phyloP scores from a whole-genome alignment of 2,113 vertebrate genomes.

The Dasyurus viverrinus region DNA sequence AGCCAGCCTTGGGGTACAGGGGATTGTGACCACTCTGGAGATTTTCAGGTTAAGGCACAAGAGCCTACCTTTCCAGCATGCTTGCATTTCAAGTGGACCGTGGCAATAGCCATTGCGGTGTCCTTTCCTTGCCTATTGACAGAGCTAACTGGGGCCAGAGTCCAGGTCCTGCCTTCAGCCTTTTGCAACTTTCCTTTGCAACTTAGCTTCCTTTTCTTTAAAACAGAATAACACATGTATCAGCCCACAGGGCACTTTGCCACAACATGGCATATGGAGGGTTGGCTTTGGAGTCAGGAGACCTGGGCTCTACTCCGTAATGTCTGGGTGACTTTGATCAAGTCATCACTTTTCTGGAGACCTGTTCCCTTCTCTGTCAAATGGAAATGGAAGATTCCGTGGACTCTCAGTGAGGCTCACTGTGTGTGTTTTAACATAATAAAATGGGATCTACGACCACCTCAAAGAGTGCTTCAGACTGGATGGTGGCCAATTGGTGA shows the following conservation, averaged over 20 bases:
- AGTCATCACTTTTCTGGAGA: not conserved
- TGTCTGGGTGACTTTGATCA: not conserved
- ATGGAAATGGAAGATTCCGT: not conserved
- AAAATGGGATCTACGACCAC: not conserved
- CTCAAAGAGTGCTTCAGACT: not conserved
- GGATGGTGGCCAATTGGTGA: not conserved
- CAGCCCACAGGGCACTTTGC: not conserved
- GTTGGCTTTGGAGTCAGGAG: not conserved
- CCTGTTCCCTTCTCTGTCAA: not conserved
- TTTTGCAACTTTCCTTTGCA: not conserved
- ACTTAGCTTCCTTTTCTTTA: not conserved
- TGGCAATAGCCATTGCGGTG: not conserved
- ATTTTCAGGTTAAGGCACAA: not conserved
- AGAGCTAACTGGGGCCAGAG: not conserved
- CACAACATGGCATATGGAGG: not conserved
- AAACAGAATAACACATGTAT: not conserved
- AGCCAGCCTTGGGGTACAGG: not conserved
- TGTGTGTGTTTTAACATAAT: not conserved
- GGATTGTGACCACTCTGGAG: not conserved
- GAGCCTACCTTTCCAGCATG: not conserved
- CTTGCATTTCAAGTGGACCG: not conserved
- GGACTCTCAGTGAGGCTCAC: not conserved
- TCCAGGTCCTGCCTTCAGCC: not conserved
- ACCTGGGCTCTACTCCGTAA: not conserved
- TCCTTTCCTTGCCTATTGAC: not conserved